Percentiles rank a stretch among this genome's conserved stretches.
Conservation (phyloP, 2,113 vertebrate genomes). For the Melanerpes aurifrons region DNA sequence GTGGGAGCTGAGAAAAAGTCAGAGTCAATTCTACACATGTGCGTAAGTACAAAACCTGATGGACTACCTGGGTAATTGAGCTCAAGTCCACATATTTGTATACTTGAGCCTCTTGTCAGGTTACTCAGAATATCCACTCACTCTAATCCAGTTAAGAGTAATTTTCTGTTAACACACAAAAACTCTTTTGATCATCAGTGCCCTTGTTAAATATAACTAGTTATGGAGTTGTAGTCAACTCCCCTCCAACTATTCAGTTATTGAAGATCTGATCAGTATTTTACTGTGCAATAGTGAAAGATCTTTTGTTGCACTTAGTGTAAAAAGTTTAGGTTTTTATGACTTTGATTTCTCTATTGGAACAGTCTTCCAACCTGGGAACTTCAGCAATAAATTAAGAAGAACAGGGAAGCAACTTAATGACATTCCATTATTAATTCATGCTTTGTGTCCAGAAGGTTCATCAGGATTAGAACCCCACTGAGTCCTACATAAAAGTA, state of each 20-base stretch:
- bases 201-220: neutral
- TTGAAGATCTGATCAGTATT: neutral
- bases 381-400: neutral
- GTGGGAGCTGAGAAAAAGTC: neutral
- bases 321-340: neutral
- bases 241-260: neutral
- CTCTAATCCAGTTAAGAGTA: neutral
- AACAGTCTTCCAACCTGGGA: neutral
- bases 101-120: neutral
- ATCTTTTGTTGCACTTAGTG: neutral
- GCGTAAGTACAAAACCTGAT: neutral
- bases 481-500: neutral
- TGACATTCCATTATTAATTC: conserved; percentile 33
- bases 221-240: neutral
- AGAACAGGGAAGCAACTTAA: conserved; percentile 6
- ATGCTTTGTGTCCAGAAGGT: neutral
- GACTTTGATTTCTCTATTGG: neutral
- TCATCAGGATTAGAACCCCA: conserved; percentile 35
- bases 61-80: neutral
- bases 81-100: neutral
- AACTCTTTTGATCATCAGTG: neutral
- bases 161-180: neutral
- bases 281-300: neutral
- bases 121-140: neutral
- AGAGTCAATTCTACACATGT: neutral